Evolutionary conservation across 35 echinoderm and acorn worm species (phyloP).

Genomic region (Amphiura filiformis): DNA sequence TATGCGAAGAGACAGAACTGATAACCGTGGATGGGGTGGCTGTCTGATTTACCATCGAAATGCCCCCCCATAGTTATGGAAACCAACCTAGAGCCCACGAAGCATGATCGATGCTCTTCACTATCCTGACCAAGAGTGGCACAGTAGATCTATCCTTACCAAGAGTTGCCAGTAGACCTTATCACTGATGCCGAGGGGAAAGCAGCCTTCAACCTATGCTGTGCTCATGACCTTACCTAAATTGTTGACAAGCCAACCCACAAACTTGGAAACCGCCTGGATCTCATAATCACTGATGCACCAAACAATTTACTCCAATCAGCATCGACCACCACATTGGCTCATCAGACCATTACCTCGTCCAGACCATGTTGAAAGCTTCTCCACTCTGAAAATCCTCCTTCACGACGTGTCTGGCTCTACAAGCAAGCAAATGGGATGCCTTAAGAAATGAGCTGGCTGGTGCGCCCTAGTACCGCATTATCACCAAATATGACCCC

Average conservation of each 20-base stretch:
- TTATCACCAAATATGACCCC: neutral
- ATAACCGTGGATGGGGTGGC: too few relatives aligned
- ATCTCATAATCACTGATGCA: neutral
- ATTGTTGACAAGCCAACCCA: too few relatives aligned
- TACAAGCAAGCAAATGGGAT: neutral
- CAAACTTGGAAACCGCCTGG: too few relatives aligned
- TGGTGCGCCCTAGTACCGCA: neutral
- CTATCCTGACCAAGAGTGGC: neutral
- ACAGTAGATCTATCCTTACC: neutral
- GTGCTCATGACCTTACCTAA: too few relatives aligned
- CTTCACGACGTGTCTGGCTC: too few relatives aligned
- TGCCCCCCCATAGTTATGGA: neutral
- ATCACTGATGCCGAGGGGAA: neutral
- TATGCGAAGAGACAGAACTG: too few relatives aligned
- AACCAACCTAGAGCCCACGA: neutral
- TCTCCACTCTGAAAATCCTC: too few relatives aligned
- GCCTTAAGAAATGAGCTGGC: too few relatives aligned
- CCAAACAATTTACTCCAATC: neutral
- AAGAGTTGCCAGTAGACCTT: neutral
- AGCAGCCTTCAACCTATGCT: too few relatives aligned
- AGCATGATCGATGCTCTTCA: neutral
- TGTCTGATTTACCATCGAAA: too few relatives aligned
- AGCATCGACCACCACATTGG: neutral
- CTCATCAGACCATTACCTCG: neutral
- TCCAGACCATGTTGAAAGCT: too few relatives aligned